Conservation (phyloP, 1,140 invertebrate species). For the Anadara kagoshimensis region DNA sequence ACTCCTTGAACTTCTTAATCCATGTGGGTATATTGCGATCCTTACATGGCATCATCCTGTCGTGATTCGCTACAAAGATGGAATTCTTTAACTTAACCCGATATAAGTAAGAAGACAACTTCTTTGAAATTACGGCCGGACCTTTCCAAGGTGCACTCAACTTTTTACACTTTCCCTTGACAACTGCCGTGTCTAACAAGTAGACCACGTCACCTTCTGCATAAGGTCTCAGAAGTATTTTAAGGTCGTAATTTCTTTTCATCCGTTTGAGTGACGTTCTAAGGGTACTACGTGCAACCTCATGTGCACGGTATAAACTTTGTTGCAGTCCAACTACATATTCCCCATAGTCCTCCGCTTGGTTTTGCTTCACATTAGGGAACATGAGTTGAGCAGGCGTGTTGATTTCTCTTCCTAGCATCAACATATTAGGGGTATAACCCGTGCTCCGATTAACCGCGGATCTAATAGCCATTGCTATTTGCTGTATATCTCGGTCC, state of each 20-base stretch:
- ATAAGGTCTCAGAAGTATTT: not conserved
- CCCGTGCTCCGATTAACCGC: conserved; percentile 1
- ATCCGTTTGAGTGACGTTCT: not conserved
- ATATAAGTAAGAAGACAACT: conserved; percentile 11
- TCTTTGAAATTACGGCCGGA: not conserved
- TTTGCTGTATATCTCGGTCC: conserved; percentile 2
- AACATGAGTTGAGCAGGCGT: conserved; percentile 6
- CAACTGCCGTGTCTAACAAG: conserved; percentile 4
- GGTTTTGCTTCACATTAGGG: not conserved
- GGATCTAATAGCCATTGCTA: not conserved
- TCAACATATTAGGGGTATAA: conserved; percentile 13
- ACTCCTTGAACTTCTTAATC: not conserved
- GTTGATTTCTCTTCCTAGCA: conserved; percentile 8
- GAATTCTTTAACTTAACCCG: not conserved
- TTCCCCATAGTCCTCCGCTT: not conserved
- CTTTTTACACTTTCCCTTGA: conserved; percentile 5
- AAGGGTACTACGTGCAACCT: not conserved
- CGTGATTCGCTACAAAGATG: conserved; percentile 9
- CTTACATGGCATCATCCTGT: conserved; percentile 10
- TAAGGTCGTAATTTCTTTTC: conserved; percentile 6
- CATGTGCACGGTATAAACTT: not conserved
- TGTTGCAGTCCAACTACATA: not conserved
- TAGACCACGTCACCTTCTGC: conserved; percentile 2
- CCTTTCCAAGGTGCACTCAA: conserved; percentile 20
- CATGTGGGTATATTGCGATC: conserved; percentile 12